phyloP scores from a whole-genome alignment of 2,888 invertebrate species.

The Epistrophe eligans region DNA sequence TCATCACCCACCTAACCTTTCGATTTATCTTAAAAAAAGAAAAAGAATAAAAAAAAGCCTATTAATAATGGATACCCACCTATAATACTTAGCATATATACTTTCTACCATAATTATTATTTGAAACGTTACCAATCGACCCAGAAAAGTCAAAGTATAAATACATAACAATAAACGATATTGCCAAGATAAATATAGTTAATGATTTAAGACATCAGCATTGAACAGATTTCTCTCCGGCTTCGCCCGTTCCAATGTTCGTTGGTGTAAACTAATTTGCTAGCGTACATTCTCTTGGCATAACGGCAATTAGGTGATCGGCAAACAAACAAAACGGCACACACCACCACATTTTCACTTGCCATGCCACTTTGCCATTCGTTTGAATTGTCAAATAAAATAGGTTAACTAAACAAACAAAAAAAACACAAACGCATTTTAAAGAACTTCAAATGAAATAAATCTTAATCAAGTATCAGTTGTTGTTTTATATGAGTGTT shows the following conservation, averaged over 20 bases:
- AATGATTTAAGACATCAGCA: conserved; percentile 15
- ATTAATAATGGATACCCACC: background rate
- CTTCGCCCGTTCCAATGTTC: background rate
- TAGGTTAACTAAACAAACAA: conserved; percentile 30
- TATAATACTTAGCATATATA: background rate
- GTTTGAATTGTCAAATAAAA: conserved; percentile 27
- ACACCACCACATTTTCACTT: background rate
- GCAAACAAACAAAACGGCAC: conserved; percentile 18
- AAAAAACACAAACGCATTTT: conserved; percentile 10
- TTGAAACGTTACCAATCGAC: conserved; percentile 33
- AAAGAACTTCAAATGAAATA: conserved; percentile 1
- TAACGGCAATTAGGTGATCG: conserved; percentile 34
- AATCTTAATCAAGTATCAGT: conserved; percentile 39
- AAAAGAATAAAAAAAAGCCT: background rate
- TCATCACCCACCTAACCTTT: conserved; percentile 7
- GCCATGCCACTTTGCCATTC: conserved; percentile 12
- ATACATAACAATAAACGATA: conserved; percentile 12
- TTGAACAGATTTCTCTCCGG: conserved; percentile 21
- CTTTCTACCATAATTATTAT: conserved; percentile 28
- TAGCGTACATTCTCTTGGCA: conserved; percentile 13
- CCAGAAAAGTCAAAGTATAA: conserved; percentile 29
- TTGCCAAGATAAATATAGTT: conserved; percentile 33
- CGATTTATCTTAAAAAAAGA: background rate
- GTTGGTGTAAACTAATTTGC: conserved; percentile 16
- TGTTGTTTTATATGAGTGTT: conserved; percentile 24